Evolutionary conservation across 2,797 vertebrate genomes (phyloP).

Genomic region (Sebastes ruberrimus): DNA sequence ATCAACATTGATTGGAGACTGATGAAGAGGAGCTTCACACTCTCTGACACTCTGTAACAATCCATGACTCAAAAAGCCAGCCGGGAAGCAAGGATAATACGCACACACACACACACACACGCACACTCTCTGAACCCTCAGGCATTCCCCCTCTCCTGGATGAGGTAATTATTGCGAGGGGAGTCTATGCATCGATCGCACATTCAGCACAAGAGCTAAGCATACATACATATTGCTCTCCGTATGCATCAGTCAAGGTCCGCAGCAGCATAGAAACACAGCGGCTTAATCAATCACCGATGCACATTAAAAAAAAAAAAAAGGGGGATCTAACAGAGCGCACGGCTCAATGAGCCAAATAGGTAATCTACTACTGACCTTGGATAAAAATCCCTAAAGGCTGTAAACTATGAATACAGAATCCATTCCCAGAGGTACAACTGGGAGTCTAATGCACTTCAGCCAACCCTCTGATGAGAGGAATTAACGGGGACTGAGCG

Average conservation of each 20-base stretch:
- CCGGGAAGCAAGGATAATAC: slow-evolving; percentile 11
- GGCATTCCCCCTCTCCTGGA: slow-evolving; percentile 58
- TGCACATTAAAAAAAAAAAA: slow-evolving; percentile 62
- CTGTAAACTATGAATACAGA: slow-evolving; percentile 76
- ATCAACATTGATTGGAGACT: slow-evolving; percentile 68
- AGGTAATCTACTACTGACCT: slow-evolving; percentile 78
- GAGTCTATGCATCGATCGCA: slow-evolving; percentile 74
- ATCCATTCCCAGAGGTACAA: slow-evolving; percentile 53
- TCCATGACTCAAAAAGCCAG: slow-evolving; percentile 56
- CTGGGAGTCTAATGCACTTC: slow-evolving; percentile 48
- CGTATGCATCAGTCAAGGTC: slow-evolving; percentile 70
- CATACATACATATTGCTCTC: slow-evolving; percentile 68
- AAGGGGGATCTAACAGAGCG: slow-evolving; percentile 54
- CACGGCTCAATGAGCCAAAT: slow-evolving; percentile 70
- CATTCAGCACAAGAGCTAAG: slow-evolving; percentile 71
- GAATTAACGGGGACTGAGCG: slow-evolving; percentile 25
- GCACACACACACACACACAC: slow-evolving; percentile 13
- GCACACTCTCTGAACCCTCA: slow-evolving; percentile 16
- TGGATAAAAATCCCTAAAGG: slow-evolving; percentile 72
- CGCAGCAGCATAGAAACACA: slow-evolving; percentile 61
- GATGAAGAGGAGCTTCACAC: slow-evolving; percentile 74
- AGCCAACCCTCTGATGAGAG: slow-evolving; percentile 43
- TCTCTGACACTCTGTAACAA: slow-evolving; percentile 63
- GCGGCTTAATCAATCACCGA: slow-evolving; percentile 71
- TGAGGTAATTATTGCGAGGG: slow-evolving; percentile 79